Conservation (phyloP, 1,140 invertebrate species). For the Harlomillsia oculata region DNA sequence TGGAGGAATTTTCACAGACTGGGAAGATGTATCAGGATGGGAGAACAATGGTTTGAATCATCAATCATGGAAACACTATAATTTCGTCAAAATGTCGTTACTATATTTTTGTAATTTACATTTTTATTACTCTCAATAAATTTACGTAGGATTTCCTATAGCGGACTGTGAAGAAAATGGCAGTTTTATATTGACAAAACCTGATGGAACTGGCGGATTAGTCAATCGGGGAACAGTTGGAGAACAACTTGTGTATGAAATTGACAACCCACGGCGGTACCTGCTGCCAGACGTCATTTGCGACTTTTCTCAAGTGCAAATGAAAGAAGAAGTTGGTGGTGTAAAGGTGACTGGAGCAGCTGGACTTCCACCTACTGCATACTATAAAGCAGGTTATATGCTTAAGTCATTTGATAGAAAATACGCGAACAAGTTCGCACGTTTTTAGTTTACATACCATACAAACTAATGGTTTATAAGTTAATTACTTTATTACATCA, state of each 20-base stretch:
- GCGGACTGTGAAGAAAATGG: slow-evolving; percentile 44
- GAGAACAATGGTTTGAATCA: slow-evolving; percentile 37
- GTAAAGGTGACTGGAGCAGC: slow-evolving; percentile 44
- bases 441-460: too few species aligned
- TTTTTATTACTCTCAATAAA: too few species aligned
- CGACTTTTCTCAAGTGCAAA: slow-evolving; percentile 44
- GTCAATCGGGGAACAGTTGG: slow-evolving; percentile 39
- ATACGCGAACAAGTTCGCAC: too few species aligned
- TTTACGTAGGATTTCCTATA: slow-evolving; percentile 49
- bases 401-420: too few species aligned
- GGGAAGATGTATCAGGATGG: slow-evolving; percentile 45
- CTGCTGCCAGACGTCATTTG: slow-evolving; percentile 47
- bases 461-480: too few species aligned
- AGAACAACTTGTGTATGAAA: slow-evolving; percentile 49
- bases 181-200: slow-evolving; percentile 44
- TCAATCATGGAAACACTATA: background rate
- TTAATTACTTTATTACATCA: too few species aligned
- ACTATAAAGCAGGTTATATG: slow-evolving; percentile 44
- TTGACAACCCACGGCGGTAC: slow-evolving; percentile 45
- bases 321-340: slow-evolving; percentile 39
- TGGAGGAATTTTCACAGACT: slow-evolving; percentile 49
- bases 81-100: background rate
- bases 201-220: slow-evolving; percentile 44
- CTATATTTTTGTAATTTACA: slow-evolving; percentile 12
- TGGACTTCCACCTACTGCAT: slow-evolving; percentile 42